These are phyloP conservation scores for Sisor rabdophorus DNA, from an alignment of 2,113 vertebrate species.

Conservation along the genomic window DNA sequence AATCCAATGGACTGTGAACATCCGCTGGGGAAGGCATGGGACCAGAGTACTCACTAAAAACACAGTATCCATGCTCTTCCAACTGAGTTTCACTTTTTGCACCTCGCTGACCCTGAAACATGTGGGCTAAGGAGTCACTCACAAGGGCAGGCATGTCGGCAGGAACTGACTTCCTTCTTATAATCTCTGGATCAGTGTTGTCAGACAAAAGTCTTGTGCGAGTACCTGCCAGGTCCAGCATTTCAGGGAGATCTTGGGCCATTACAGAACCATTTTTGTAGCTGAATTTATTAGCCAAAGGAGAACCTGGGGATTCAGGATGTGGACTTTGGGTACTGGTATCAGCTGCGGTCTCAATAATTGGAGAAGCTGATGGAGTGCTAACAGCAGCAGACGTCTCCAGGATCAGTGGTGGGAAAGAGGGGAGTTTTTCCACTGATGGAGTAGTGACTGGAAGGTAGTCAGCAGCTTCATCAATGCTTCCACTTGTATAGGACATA, in stretches of 20 bases:
- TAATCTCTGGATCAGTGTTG: conserved; percentile 77
- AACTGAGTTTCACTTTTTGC: conserved; percentile 87
- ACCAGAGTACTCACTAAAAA: conserved; percentile 97
- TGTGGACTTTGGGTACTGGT: conserved; percentile 63
- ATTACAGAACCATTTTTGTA: conserved; percentile 88
- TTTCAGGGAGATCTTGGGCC: conserved; percentile 92
- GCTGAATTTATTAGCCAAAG: conserved; percentile 72
- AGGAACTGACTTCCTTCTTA: conserved; percentile 76
- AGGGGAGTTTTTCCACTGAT: conserved; percentile 78
- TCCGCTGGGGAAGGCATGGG: conserved; percentile 92
- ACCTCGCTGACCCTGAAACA: conserved; percentile 70
- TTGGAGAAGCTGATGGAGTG: conserved; percentile 67
- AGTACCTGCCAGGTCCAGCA: conserved; percentile 89
- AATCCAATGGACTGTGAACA: conserved; percentile 67
- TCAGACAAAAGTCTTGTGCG: conserved; percentile 85
- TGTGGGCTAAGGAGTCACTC: conserved; percentile 71
- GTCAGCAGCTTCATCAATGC: conserved; percentile 87
- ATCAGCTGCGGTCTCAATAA: conserved; percentile 51
- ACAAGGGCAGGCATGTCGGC: conserved; percentile 67
- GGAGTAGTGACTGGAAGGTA: conserved; percentile 92
- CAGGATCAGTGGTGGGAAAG: conserved; percentile 77
- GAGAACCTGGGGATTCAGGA: conserved; percentile 75
- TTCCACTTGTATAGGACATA: conserved; percentile 90
- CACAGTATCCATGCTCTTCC: conserved; percentile 96
- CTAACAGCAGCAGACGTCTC: conserved; percentile 68